phyloP scores from a whole-genome alignment of 2,888 invertebrate species.

The Amiota minor region DNA sequence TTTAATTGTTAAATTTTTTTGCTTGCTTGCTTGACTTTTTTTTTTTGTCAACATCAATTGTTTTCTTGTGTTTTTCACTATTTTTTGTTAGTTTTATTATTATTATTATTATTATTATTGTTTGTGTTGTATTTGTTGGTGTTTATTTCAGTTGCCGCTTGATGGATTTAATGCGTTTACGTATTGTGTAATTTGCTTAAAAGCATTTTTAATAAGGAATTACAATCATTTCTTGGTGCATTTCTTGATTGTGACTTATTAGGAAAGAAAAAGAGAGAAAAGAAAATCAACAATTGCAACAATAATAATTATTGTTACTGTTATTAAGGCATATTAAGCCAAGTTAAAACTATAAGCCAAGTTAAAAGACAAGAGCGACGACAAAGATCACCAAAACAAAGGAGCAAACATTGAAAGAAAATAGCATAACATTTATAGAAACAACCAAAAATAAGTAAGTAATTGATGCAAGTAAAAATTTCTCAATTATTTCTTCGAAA shows the following conservation, averaged over 20 bases:
- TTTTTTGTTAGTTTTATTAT: constrained; percentile 9
- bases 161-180: constrained; percentile 9
- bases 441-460: too few relatives aligned
- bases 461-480: too few relatives aligned
- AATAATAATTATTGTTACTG: constrained; percentile 31
- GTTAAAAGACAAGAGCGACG: constrained; percentile 37
- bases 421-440: too few relatives aligned
- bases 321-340: constrained; percentile 13
- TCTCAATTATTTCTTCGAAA: too few relatives aligned
- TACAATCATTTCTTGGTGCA: background rate
- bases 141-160: background rate
- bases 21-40: too few relatives aligned
- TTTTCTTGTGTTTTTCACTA: background rate
- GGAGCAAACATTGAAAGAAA: background rate
- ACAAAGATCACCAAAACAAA: background rate
- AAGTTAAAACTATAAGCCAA: too few relatives aligned
- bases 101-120: background rate
- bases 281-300: too few relatives aligned
- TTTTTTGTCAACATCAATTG: too few relatives aligned
- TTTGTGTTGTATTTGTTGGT: background rate
- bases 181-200: constrained; percentile 51
- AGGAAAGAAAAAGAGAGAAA: background rate
- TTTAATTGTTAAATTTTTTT: constrained; percentile 19
- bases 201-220: constrained; percentile 46
- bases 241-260: constrained; percentile 33